Percentiles rank a stretch among this genome's conserved stretches.
Evolutionary conservation across 1,140 invertebrate species (phyloP).

Genomic region (Acromyrmex heyeri): DNA sequence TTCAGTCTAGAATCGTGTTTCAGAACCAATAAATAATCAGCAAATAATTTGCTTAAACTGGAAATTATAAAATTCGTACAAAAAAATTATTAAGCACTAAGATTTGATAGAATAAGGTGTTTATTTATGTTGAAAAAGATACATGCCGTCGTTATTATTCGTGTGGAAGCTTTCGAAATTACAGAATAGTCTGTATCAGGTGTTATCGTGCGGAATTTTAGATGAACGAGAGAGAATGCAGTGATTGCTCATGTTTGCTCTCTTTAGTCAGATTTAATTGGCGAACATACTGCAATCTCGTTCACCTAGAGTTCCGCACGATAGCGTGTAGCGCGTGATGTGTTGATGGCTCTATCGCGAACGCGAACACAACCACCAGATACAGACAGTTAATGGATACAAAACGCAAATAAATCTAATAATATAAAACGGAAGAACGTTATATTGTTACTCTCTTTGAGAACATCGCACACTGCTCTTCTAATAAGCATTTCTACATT

Average conservation of each 20-base stretch:
- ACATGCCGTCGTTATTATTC: neutral
- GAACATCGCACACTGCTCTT: neutral
- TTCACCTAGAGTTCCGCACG: slow-evolving; percentile 24
- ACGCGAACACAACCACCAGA: neutral
- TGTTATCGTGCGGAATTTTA: slow-evolving; percentile 23
- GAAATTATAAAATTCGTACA: too few species aligned
- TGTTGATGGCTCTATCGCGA: slow-evolving; percentile 1
- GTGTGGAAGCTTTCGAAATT: neutral
- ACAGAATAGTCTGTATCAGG: neutral
- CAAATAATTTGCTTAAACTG: too few species aligned
- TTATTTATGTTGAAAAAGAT: too few species aligned
- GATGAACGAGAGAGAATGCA: slow-evolving; percentile 2
- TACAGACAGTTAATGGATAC: neutral
- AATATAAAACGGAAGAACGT: neutral
- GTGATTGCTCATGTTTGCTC: neutral
- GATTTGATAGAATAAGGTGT: too few species aligned
- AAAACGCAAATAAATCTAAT: neutral
- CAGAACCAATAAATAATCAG: too few species aligned
- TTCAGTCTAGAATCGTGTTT: too few species aligned
- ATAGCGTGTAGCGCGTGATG: neutral
- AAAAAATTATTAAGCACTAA: too few species aligned
- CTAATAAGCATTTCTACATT: neutral
- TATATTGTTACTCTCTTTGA: neutral
- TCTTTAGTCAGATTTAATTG: slow-evolving; percentile 13
- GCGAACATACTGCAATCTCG: neutral